Evolutionary conservation across 2,797 vertebrate genomes (phyloP), one percentile per base, ranked within the genome.

Genomic region (Pitangus sulphuratus): DNA sequence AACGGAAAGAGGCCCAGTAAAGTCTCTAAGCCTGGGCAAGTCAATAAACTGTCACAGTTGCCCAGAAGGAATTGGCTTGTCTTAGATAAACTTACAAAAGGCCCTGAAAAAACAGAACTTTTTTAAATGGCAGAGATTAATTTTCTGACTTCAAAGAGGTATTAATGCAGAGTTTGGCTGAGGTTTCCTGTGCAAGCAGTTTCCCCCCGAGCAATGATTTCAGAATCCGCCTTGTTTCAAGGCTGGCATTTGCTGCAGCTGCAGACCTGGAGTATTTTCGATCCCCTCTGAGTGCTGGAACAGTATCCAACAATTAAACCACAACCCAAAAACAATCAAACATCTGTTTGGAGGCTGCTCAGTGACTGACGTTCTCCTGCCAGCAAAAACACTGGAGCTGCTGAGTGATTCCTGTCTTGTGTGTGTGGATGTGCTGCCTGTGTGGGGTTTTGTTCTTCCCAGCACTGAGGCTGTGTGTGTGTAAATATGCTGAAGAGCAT

Each of bases 331-430:
- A 99, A 99, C 98, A 99, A 99, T 99, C 98, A 98, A 98, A 99
- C 99, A 99, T 99, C 98, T 99, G 99, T 99, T 98, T 99, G 98
- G 98, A 99, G 98, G 97, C 97, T 98, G 98, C 97, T 98, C 92
- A 94, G 91, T 95, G 96, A 89, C 98, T 98, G 92, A 97, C 97
- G 94, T 97, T 96, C 98, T 98, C 98, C 98, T 98, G 98, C 98
- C 97, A 95, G 94, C 96, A 96, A 98, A 98, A 98, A 98, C 98
- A 97, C 98, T 56, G 64, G 84, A 83, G 90, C 92, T 95, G 94
- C 96, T 94, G 93, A 96, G 93, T 85, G 96, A 96, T 93, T 95
- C 95, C 93, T 95, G 94, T 94, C 94, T 83, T 95, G 85, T 58
- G 20, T 65, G 78, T 33, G 33, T 61, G 56, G 40, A 33, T 45